A percentile compares a stretch with the other conserved stretches of the same genome.
Evolutionary conservation across 2,113 vertebrate genomes (phyloP).

Genomic region (Neotragus pygmaeus): DNA sequence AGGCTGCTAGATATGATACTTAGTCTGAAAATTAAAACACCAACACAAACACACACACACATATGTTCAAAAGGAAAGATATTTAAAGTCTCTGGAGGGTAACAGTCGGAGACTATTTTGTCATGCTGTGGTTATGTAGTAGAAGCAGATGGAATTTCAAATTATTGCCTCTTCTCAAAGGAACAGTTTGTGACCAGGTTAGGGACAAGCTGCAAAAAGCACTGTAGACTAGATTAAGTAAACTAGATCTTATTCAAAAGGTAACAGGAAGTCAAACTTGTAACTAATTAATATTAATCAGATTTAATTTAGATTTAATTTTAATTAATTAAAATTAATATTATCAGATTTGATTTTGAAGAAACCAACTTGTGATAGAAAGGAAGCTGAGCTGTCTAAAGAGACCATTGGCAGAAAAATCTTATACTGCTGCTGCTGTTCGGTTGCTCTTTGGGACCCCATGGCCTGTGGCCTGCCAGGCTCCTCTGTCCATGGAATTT

Average conservation of each 20-base stretch:
- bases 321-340: neutral
- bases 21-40: neutral
- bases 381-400: neutral
- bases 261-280: neutral
- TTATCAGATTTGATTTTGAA: neutral
- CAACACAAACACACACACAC: neutral
- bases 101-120: neutral
- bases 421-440: neutral
- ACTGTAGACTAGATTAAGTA: neutral
- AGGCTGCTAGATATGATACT: neutral
- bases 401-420: neutral
- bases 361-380: neutral
- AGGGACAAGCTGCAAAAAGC: neutral
- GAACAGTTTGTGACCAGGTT: neutral
- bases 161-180: neutral
- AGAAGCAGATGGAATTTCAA: neutral
- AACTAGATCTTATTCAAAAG: neutral
- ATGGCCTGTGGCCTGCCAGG: neutral
- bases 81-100: neutral
- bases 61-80: neutral
- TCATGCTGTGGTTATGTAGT: neutral
- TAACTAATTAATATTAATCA: neutral
- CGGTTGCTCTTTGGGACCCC: neutral
- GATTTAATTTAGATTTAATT: neutral
- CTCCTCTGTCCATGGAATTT: neutral